phyloP scores from a whole-genome alignment of 2,797 vertebrate genomes.

The Yasuhikotakia modesta region DNA sequence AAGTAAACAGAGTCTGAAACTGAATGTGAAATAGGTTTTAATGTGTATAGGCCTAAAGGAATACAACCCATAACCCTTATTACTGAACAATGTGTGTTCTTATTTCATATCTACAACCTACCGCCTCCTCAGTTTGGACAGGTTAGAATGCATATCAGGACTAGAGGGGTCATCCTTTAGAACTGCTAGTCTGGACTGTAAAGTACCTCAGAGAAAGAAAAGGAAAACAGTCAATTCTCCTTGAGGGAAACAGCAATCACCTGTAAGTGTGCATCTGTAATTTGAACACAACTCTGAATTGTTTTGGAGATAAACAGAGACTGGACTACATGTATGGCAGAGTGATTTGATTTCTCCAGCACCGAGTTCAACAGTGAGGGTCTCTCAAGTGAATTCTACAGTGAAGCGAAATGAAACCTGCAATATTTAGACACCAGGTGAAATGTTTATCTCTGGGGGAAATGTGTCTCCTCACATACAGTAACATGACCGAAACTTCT shows the following conservation, averaged over 20 bases:
- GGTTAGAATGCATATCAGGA: slow-evolving; percentile 56
- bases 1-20: not conserved
- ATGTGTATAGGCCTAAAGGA: not conserved
- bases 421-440: slow-evolving; percentile 1
- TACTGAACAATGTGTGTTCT: not conserved
- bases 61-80: not conserved
- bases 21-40: not conserved
- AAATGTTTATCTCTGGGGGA: not conserved
- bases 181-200: slow-evolving; percentile 70
- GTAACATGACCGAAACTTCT: not conserved
- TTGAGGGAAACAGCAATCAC: not conserved
- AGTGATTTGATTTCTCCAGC: slow-evolving; percentile 60
- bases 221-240: not conserved
- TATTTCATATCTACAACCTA: slow-evolving; percentile 67
- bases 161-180: slow-evolving; percentile 63
- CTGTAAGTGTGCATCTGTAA: not conserved
- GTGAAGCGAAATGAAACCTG: not conserved
- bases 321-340: slow-evolving; percentile 83
- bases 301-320: slow-evolving; percentile 84
- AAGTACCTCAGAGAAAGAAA: slow-evolving; percentile 80
- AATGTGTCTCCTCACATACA: not conserved
- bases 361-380: slow-evolving; percentile 79
- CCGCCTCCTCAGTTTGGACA: slow-evolving; percentile 85
- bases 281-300: slow-evolving; percentile 85
- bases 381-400: slow-evolving; percentile 75